A percentile compares a stretch with the other conserved stretches of the same genome.
Evolutionary conservation across 2,888 invertebrate genomes (phyloP).

Genomic region (Epicampocera succincta): DNA sequence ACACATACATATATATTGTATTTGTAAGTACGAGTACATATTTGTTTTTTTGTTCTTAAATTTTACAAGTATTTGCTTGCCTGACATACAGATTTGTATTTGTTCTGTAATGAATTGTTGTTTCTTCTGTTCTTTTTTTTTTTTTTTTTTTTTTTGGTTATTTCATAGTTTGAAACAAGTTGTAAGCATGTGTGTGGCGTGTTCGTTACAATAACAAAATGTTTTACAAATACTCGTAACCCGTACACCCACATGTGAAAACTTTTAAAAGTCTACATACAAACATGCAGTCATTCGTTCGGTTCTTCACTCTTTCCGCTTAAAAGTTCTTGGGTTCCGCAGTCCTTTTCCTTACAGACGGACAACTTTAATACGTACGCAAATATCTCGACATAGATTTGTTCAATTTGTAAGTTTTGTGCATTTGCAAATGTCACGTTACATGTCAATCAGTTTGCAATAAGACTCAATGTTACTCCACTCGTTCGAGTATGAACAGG

Average conservation of each 20-base stretch:
- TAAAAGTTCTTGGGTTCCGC: neutral
- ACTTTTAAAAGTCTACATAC: neutral
- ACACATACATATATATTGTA: too few species aligned
- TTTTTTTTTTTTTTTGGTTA: neutral
- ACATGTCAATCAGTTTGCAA: conserved; percentile 69
- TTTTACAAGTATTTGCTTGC: too few species aligned
- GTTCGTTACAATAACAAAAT: conserved; percentile 24
- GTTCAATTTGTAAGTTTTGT: conserved; percentile 41
- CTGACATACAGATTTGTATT: conserved; percentile 10
- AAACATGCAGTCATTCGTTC: neutral
- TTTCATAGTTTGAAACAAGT: neutral
- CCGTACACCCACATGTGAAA: neutral
- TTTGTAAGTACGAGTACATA: neutral
- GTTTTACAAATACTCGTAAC: neutral
- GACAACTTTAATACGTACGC: neutral
- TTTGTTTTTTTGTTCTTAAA: neutral
- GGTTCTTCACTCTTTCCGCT: neutral
- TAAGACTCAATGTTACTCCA: conserved; percentile 52
- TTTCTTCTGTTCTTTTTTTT: neutral
- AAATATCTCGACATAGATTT: neutral
- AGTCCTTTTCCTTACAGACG: conserved; percentile 3
- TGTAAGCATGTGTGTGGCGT: conserved; percentile 1
- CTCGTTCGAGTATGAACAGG: neutral
- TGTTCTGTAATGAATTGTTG: conserved; percentile 43
- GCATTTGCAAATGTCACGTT: conserved; percentile 69